These are phyloP conservation scores for Schizopygopsis malacanthus DNA, from an alignment of 2,797 vertebrate species.

Conservation along the genomic window DNA sequence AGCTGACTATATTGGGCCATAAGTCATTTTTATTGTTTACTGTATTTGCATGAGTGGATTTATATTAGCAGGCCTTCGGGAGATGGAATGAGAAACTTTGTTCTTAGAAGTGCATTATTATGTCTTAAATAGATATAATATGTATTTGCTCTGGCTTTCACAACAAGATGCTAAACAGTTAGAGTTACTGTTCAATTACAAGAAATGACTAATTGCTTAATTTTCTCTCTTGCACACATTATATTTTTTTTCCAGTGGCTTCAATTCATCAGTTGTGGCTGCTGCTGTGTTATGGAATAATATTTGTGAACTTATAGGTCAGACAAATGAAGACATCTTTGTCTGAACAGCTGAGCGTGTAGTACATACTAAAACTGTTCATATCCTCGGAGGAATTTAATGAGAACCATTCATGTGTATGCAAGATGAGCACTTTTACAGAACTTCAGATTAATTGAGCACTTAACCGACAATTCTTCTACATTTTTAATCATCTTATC, in stretches of 20 bases:
- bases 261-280: conserved; percentile 7
- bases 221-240: conserved; percentile 19
- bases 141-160: conserved; percentile 37
- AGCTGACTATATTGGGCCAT: conserved; percentile 53
- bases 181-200: conserved; percentile 52
- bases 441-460: conserved; percentile 29
- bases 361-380: neutral
- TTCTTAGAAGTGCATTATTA: conserved; percentile 42
- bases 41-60: conserved; percentile 55
- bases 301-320: neutral
- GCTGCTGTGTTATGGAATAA: conserved; percentile 18
- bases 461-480: conserved; percentile 9
- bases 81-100: conserved; percentile 40
- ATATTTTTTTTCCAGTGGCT: neutral
- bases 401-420: conserved; percentile 3
- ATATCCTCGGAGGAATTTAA: conserved; percentile 19
- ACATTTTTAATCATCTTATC: conserved; percentile 41
- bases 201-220: conserved; percentile 47
- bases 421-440: conserved; percentile 22
- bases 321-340: conserved; percentile 17
- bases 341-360: conserved; percentile 13
- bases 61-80: conserved; percentile 38
- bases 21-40: conserved; percentile 59
- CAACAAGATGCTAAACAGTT: conserved; percentile 41
- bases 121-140: conserved; percentile 43